phyloP scores from a whole-genome alignment of 2,113 vertebrate species.

The Pontoporia blainvillei region DNA sequence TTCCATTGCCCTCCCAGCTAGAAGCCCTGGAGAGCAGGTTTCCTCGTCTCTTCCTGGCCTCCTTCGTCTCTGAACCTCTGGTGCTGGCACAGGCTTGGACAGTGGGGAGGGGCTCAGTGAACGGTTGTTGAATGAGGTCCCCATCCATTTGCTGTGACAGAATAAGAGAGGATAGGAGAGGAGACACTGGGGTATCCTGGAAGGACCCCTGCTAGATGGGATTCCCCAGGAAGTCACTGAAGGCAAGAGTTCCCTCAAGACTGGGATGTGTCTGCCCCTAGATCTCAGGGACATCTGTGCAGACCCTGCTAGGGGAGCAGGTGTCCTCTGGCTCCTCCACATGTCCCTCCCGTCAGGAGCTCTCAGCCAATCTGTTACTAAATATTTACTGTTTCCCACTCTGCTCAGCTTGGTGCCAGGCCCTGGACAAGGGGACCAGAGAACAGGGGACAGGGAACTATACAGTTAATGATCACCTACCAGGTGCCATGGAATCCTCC shows the following conservation, averaged over 20 bases:
- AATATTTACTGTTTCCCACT: conserved; percentile 53
- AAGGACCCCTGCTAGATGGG: not conserved
- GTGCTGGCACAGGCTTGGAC: not conserved
- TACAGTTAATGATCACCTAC: not conserved
- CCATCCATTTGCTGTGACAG: not conserved
- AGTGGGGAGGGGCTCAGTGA: not conserved
- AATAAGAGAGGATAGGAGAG: not conserved
- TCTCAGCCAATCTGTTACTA: conserved; percentile 24
- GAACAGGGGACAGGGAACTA: not conserved
- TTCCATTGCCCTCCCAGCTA: not conserved
- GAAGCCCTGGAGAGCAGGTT: not conserved
- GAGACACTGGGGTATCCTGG: not conserved
- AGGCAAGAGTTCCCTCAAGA: not conserved
- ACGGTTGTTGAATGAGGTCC: not conserved
- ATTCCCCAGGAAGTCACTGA: not conserved
- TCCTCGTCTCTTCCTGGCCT: not conserved
- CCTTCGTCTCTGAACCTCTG: not conserved
- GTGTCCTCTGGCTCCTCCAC: not conserved
- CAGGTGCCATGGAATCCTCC: not conserved
- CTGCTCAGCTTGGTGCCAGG: conserved; percentile 6
- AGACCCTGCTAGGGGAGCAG: not conserved
- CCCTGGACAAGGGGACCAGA: not conserved
- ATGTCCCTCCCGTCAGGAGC: not conserved
- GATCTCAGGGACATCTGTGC: not conserved
- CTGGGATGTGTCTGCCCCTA: not conserved